Base-by-base conservation (phyloP, 2,888 invertebrate species). In the Drosophila picticornis region DNA sequence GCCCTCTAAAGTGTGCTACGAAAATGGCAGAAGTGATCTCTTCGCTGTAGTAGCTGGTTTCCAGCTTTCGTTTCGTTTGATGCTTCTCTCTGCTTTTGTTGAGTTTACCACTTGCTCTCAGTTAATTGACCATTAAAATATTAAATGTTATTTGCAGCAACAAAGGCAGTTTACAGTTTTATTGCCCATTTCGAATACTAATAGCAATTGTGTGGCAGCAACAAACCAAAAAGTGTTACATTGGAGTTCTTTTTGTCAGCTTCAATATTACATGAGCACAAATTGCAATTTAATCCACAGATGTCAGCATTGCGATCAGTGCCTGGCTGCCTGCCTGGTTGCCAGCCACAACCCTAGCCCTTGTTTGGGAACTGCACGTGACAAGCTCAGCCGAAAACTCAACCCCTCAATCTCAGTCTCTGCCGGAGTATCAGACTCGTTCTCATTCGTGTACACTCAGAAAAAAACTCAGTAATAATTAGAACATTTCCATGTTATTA, bases 251-350 rank as follows among this genome's bases (percentile, higher is more conserved):
- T 52, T 36, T 55, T 52, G 38, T 31, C 61, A 34, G 50, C 63
- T 88, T 92, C 84, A 90, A 91, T 92, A 89, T 91, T 91, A 92
- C 92, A 92, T 92, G 91, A 91, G 90, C 90, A 89, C 92, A 92
- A 92, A 92, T 92, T 92, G 93, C 93, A 93, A 93, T 93, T 93
- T 93, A 93, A 93, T 93, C 92, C 93, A 93, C 93, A 93, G 93
- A 93, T 93, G 93, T 93, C 92, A 93, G 92, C 92, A 92, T 93
- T 93, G 90, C 91, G 90, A 91, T 91, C 91, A 84, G 78, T 81
- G 80, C 52, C 25, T 32, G 48, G 27, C 57, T 32, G 16, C 16
- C 34, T 27, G 48, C 58, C 66, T 65, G 9, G 46, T 65, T 48
- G 56, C 11, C 29, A 75, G 72, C 64, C 75, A 38, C 66, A 40